These are phyloP conservation scores for Leucophenga maculata DNA, from an alignment of 2,888 invertebrate species.

Conservation along the genomic window DNA sequence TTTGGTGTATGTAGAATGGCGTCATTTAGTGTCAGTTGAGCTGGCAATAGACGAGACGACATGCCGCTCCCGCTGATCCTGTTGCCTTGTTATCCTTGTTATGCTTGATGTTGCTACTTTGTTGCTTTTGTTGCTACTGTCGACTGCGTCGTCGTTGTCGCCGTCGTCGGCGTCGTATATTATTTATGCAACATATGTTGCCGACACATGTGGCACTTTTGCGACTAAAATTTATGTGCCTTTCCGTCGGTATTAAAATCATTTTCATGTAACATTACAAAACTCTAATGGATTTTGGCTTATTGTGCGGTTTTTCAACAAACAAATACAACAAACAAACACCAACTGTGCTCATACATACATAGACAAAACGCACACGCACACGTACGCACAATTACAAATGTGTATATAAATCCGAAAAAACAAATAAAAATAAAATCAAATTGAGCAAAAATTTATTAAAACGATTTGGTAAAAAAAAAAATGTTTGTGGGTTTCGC, in stretches of 20 bases:
- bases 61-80: neutral
- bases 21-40: slow-evolving; percentile 10
- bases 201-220: slow-evolving; percentile 28
- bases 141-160: neutral
- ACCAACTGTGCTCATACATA: neutral
- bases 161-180: neutral
- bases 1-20: neutral
- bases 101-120: neutral
- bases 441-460: too few species aligned
- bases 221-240: slow-evolving; percentile 27
- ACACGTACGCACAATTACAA: slow-evolving; percentile 4
- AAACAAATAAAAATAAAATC: neutral
- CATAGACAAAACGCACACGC: neutral
- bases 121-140: neutral
- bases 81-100: neutral
- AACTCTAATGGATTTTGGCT: slow-evolving; percentile 27
- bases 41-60: neutral
- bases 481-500: neutral
- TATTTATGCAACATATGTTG: slow-evolving; percentile 23
- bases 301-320: slow-evolving; percentile 22
- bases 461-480: too few species aligned
- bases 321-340: neutral
- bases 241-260: slow-evolving; percentile 28
- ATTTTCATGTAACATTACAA: slow-evolving; percentile 31
- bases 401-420: neutral